Evolutionary conservation across 1,140 invertebrate genomes (phyloP).

Genomic region (Bathynomus jamesi): DNA sequence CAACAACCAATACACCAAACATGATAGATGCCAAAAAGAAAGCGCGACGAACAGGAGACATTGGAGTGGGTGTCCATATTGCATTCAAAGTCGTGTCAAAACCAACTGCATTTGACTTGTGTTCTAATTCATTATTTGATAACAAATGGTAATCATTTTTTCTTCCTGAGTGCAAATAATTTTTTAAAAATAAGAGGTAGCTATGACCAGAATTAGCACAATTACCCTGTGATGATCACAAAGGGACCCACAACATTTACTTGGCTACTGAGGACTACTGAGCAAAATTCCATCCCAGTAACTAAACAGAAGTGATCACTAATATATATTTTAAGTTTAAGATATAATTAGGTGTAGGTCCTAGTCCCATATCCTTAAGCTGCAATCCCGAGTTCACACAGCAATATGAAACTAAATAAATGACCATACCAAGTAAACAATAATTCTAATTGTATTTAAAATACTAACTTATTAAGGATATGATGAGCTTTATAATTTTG

Average conservation of each 20-base stretch:
- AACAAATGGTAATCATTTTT: constrained; percentile 23
- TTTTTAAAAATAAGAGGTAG: background rate
- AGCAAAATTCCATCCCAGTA: background rate
- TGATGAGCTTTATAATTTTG: no score
- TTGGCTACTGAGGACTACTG: no score
- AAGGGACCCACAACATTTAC: no score
- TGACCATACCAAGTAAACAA: no score
- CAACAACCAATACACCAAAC: constrained; percentile 25
- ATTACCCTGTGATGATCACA: background rate
- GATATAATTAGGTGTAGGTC: no score
- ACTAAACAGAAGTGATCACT: background rate
- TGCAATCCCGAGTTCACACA: no score
- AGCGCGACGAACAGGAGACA: constrained; percentile 24
- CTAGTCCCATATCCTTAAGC: no score
- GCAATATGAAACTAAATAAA: no score
- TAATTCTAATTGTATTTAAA: no score
- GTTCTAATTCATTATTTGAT: constrained; percentile 23
- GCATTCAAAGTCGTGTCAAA: constrained; percentile 19
- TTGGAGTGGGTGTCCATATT: constrained; percentile 28
- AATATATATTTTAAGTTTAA: no score
- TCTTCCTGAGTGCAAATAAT: background rate
- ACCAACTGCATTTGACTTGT: constrained; percentile 11
- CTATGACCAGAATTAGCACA: background rate
- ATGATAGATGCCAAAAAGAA: constrained; percentile 26
- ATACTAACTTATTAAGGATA: no score